Evolutionary conservation across 2,888 invertebrate genomes (phyloP).

Genomic region (Rhyacophila evoluta): DNA sequence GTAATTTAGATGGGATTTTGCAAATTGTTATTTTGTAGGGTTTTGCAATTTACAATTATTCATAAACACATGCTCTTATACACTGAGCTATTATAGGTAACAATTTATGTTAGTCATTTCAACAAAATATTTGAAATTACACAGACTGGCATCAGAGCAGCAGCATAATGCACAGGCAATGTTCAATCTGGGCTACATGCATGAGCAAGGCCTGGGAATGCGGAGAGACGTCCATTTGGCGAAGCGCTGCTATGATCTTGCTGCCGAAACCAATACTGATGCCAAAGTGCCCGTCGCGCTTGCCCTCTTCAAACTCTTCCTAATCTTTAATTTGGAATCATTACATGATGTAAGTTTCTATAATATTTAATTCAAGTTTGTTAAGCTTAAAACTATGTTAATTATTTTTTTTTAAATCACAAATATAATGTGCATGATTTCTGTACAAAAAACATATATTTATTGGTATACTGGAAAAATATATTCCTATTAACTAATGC

Average conservation of each 20-base stretch:
- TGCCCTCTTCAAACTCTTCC: constrained; percentile 86
- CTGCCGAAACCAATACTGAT: constrained; percentile 92
- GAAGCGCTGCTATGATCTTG: constrained; percentile 97
- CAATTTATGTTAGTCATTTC: too few species aligned
- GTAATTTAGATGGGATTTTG: too few species aligned
- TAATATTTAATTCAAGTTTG: background rate
- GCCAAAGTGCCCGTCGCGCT: constrained; percentile 94
- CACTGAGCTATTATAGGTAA: too few species aligned
- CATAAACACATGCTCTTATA: too few species aligned
- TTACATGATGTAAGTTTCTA: constrained; percentile 75
- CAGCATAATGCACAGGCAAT: constrained; percentile 98
- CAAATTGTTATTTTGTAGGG: too few species aligned
- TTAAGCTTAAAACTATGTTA: too few species aligned
- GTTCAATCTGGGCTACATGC: constrained; percentile 99
- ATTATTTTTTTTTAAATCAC: too few species aligned
- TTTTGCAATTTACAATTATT: too few species aligned
- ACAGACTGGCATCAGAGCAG: constrained; percentile 88
- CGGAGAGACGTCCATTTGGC: constrained; percentile 92
- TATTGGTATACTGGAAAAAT: too few species aligned
- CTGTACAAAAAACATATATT: too few species aligned
- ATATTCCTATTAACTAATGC: too few species aligned
- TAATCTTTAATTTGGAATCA: constrained; percentile 80
- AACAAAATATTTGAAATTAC: background rate
- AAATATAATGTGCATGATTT: too few species aligned
- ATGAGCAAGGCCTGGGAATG: constrained; percentile 96